A percentile compares a stretch with the other conserved stretches of the same genome.
These are phyloP conservation scores for Melanostoma scalare DNA, from an alignment of 2,888 invertebrate species.

Conservation along the genomic window DNA sequence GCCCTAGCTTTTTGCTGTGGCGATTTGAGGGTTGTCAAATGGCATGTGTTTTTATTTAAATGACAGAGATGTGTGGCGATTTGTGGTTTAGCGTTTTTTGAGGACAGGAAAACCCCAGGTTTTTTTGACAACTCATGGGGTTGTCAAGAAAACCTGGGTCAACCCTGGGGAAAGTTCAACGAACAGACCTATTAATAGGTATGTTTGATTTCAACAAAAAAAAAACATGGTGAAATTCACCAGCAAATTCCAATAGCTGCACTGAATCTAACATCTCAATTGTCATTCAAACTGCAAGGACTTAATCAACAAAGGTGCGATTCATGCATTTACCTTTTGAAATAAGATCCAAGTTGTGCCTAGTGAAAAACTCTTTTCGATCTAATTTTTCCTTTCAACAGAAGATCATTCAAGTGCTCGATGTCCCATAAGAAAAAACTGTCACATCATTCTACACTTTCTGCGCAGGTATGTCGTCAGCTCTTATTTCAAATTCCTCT, in stretches of 20 bases:
- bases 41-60: too few relatives aligned
- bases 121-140: too few relatives aligned
- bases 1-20: too few relatives aligned
- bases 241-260: neutral
- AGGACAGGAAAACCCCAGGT: too few relatives aligned
- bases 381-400: neutral
- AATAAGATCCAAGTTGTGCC: slow-evolving; percentile 51
- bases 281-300: slow-evolving; percentile 15
- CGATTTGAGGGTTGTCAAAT: too few relatives aligned
- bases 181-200: too few relatives aligned
- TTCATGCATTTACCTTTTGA: slow-evolving; percentile 35
- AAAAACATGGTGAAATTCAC: neutral
- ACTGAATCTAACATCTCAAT: neutral
- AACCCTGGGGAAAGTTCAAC: too few relatives aligned
- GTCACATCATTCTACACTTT: slow-evolving; percentile 48
- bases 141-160: too few relatives aligned
- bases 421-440: slow-evolving; percentile 33
- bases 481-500: slow-evolving; percentile 21
- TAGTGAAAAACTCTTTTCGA: slow-evolving; percentile 45
- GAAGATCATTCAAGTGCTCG: slow-evolving; percentile 10
- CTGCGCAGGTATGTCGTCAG: slow-evolving; percentile 42
- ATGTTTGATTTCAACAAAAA: too few relatives aligned
- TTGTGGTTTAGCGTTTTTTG: too few relatives aligned
- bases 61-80: too few relatives aligned
- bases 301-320: slow-evolving; percentile 8